Base-by-base conservation (phyloP, 2,113 vertebrate species). In the Oryzias celebensis region DNA sequence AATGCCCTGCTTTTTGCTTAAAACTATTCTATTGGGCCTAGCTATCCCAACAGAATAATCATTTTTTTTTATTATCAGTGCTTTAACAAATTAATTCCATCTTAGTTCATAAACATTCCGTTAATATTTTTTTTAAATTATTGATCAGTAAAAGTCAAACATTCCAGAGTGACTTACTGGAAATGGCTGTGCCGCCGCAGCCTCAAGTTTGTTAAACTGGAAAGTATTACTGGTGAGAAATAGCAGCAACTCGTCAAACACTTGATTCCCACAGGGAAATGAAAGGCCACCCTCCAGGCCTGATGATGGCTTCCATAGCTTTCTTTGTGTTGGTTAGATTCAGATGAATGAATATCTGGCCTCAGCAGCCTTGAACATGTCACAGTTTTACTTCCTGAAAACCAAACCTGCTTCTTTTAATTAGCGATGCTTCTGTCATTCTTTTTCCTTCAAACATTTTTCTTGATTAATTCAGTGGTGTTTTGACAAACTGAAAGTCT, bases 401-500 rank as follows among this genome's bases (percentile, higher is more conserved):
- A 20, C 8, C 12, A 48, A 54, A 7, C 17, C 31, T 17, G 23
- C 20, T 20, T 17, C 45, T 8, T 18, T 51, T 41, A n/a, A 3
- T 20, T 48, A 16, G 18, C 22, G 22, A 12, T 14, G 0, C 4
- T 47, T 44, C 44, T 46, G 44, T 47, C n/a, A 47, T n/a, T n/a
- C n/a, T 45, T 45, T 45, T 45, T 45, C 16, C 1, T 45, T 15
- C 7, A 36, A 43, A 17, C 54, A n/a, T 77, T 58, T 65, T 50
- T 63, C 42, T 51, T 55, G 36, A 55, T 45, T 43, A 15, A 62
- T 54, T 28, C 49, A 45, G 20, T 41, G 14, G 47, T 46, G 17
- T 62, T 75, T 69, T 52, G 59, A 65, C 53, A 26, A 52, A 28
- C 42, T 64, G 17, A 56, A 46, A 58, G 53, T 17, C 7, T 23